Conservation (phyloP, 2,888 invertebrate species). For the Eulithis prunata region DNA sequence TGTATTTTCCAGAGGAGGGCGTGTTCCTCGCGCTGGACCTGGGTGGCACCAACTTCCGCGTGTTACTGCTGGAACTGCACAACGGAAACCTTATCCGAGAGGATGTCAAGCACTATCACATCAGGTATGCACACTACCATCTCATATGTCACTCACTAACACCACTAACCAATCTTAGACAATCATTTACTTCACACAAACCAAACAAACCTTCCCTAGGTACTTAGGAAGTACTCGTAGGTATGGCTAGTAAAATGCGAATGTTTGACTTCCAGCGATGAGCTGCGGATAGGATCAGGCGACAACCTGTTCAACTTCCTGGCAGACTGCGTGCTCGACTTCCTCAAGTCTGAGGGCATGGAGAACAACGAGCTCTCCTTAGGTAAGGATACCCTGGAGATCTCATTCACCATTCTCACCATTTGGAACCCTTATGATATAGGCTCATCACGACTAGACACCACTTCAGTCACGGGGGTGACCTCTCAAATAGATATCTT, state of each 20-base stretch:
- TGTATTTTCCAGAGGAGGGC: slow-evolving; percentile 85
- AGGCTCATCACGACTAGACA: too few species aligned
- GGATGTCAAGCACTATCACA: slow-evolving; percentile 86
- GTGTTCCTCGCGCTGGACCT: slow-evolving; percentile 90
- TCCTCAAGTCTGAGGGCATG: slow-evolving; percentile 86
- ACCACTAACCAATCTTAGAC: too few species aligned
- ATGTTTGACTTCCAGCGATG: slow-evolving; percentile 67
- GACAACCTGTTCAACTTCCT: slow-evolving; percentile 89
- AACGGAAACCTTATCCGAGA: slow-evolving; percentile 83
- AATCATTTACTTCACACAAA: too few species aligned
- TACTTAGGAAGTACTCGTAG: too few species aligned
- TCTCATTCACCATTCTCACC: too few species aligned
- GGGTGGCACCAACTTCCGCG: slow-evolving; percentile 92
- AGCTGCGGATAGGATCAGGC: slow-evolving; percentile 86
- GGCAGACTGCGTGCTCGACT: slow-evolving; percentile 89
- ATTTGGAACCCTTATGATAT: too few species aligned
- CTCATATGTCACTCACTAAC: too few species aligned
- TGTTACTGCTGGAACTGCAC: slow-evolving; percentile 86
- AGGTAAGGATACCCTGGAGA: slow-evolving; percentile 74
- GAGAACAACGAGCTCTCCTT: slow-evolving; percentile 85
- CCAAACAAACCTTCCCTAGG: too few species aligned
- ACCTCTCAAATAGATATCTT: too few species aligned
- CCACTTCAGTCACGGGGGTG: too few species aligned
- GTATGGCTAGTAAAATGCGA: too few species aligned
- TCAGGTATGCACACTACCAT: slow-evolving; percentile 52